Percentiles rank a stretch among this genome's conserved stretches.
Conservation (phyloP, 2,888 invertebrate species). For the Drosophila subquinaria region DNA sequence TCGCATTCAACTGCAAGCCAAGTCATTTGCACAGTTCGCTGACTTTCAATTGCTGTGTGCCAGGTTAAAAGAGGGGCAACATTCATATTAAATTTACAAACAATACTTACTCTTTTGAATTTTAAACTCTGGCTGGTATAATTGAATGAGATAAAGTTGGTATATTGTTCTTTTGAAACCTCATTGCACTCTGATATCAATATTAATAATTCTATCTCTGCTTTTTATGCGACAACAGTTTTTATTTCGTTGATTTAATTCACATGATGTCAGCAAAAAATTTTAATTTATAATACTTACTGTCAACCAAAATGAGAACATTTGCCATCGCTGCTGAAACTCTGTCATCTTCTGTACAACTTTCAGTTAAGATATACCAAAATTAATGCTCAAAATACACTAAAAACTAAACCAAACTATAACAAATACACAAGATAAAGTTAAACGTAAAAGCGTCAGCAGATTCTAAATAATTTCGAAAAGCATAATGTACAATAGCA, state of each 20-base stretch:
- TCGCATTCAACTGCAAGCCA: slow-evolving; percentile 29
- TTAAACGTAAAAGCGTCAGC: slow-evolving; percentile 40
- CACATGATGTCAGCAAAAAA: background rate
- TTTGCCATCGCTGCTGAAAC: slow-evolving; percentile 7
- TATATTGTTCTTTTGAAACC: slow-evolving; percentile 1
- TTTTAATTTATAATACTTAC: slow-evolving; percentile 30
- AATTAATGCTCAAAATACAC: background rate
- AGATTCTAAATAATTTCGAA: slow-evolving; percentile 21
- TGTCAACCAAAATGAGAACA: slow-evolving; percentile 1
- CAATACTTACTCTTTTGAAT: background rate
- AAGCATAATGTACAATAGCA: slow-evolving; percentile 56
- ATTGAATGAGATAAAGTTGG: slow-evolving; percentile 32
- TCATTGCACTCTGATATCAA: background rate
- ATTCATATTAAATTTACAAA: background rate
- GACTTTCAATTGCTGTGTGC: slow-evolving; percentile 52
- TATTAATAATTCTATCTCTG: background rate
- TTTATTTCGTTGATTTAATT: background rate
- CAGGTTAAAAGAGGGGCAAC: slow-evolving; percentile 11
- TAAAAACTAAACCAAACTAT: background rate
- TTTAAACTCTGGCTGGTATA: slow-evolving; percentile 1
- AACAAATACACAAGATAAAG: background rate
- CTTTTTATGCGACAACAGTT: background rate
- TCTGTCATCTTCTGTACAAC: background rate
- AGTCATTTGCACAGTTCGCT: slow-evolving; percentile 57
- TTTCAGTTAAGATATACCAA: background rate